A percentile compares a stretch with the other conserved stretches of the same genome.
These are phyloP conservation scores for Tadarida brasiliensis DNA, from an alignment of 2,797 vertebrate genomes.

Conservation along the genomic window DNA sequence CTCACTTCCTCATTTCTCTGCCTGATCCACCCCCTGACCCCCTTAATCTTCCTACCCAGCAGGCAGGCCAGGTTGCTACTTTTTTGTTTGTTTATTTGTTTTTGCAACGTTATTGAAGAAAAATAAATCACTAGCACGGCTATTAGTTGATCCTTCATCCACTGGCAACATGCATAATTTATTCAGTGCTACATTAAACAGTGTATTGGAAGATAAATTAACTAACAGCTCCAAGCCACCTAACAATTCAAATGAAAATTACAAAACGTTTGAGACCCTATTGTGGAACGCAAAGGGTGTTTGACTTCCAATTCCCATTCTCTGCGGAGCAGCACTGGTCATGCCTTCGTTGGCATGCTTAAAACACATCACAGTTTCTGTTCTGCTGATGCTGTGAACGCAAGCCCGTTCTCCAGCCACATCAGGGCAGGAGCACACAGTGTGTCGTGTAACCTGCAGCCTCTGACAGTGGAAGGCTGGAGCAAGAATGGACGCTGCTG, in stretches of 20 bases:
- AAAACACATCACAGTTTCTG: slow-evolving; percentile 95
- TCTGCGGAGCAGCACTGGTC: slow-evolving; percentile 94
- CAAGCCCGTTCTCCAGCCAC: slow-evolving; percentile 91
- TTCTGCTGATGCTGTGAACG: slow-evolving; percentile 93
- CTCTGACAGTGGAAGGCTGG: not conserved
- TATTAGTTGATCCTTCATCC: slow-evolving; percentile 96
- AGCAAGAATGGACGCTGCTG: not conserved
- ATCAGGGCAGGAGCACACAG: slow-evolving; percentile 78
- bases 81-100: slow-evolving; percentile 80
- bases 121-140: slow-evolving; percentile 94
- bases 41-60: not conserved
- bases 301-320: slow-evolving; percentile 92
- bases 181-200: slow-evolving; percentile 98
- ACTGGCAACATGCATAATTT: slow-evolving; percentile 93
- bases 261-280: slow-evolving; percentile 92
- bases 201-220: slow-evolving; percentile 94
- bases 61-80: not conserved
- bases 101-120: slow-evolving; percentile 99
- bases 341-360: slow-evolving; percentile 98
- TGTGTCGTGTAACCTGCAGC: not conserved
- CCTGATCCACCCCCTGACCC: not conserved
- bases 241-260: slow-evolving; percentile 92
- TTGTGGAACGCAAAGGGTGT: slow-evolving; percentile 92
- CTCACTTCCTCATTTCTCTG: not conserved
- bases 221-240: slow-evolving; percentile 95